Conservation (phyloP, 2,113 vertebrate species). For the Sinosuthora webbiana region DNA sequence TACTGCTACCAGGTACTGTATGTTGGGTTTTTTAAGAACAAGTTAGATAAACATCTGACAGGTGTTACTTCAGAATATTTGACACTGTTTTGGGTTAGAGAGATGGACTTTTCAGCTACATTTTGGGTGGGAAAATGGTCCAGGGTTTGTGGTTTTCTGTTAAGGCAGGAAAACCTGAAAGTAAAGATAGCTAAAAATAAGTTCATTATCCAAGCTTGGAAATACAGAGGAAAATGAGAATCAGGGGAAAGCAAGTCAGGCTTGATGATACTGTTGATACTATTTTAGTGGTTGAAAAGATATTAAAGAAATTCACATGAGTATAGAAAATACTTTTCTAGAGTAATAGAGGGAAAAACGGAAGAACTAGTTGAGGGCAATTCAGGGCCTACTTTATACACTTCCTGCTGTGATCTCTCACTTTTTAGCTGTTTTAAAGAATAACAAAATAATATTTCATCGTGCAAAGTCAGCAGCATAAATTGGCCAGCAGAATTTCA, state of each 20-base stretch:
- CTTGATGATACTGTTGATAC: background rate
- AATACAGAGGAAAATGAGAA: background rate
- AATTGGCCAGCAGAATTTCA: background rate
- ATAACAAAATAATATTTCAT: background rate
- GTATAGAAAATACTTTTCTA: background rate
- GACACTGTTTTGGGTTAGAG: background rate
- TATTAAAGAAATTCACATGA: background rate
- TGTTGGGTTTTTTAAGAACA: background rate
- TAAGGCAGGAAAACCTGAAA: background rate
- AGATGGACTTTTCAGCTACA: background rate
- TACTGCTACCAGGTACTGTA: background rate
- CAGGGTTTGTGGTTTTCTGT: background rate
- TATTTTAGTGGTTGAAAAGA: background rate
- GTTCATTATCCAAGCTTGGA: background rate
- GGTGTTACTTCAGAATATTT: background rate
- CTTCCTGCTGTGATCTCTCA: background rate
- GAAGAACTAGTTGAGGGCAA: background rate
- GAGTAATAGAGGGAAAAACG: background rate
- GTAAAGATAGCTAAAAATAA: background rate
- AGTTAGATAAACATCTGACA: background rate
- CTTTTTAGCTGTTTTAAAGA: background rate
- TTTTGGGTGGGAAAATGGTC: background rate
- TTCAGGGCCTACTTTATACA: background rate
- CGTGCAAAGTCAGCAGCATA: background rate
- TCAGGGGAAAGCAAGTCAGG: background rate